These are phyloP conservation scores for Monopterus albus DNA, from an alignment of 2,113 vertebrate species.

Conservation along the genomic window DNA sequence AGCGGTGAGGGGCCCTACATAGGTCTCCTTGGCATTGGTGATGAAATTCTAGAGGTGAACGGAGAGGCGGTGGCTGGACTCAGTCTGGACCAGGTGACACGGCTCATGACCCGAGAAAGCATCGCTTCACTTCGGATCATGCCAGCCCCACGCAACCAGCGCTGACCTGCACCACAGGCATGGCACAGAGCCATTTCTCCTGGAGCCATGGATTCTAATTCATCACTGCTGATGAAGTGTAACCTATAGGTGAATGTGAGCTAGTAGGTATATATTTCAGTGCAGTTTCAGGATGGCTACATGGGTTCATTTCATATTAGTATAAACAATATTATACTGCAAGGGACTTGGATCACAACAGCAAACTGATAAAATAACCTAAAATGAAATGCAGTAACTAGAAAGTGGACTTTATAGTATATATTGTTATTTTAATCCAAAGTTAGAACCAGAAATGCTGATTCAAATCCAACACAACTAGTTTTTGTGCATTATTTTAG, in stretches of 20 bases:
- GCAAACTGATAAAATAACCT: conserved; percentile 7
- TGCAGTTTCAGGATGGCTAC: conserved; percentile 8
- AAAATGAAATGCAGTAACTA: background rate
- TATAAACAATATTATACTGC: background rate
- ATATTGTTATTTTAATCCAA: conserved; percentile 1
- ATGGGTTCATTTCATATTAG: background rate
- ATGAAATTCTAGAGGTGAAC: conserved; percentile 95
- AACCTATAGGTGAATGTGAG: background rate
- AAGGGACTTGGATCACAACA: background rate
- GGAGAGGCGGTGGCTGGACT: conserved; percentile 88
- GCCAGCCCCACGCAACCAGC: conserved; percentile 82
- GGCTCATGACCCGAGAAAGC: conserved; percentile 85
- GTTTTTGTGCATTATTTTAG: too few species aligned
- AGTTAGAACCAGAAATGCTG: background rate
- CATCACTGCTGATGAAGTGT: background rate
- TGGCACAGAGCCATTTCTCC: conserved; percentile 15
- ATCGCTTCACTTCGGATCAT: conserved; percentile 87
- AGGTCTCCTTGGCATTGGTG: conserved; percentile 89
- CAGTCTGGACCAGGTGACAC: conserved; percentile 83
- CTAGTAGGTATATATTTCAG: conserved; percentile 13
- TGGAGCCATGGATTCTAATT: conserved; percentile 17
- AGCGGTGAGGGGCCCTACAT: conserved; percentile 88
- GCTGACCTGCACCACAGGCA: conserved; percentile 64
- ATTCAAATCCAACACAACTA: conserved; percentile 12
- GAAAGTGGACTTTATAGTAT: background rate